Evolutionary conservation across 2,797 vertebrate species (phyloP).

Genomic region (Tadarida brasiliensis): DNA sequence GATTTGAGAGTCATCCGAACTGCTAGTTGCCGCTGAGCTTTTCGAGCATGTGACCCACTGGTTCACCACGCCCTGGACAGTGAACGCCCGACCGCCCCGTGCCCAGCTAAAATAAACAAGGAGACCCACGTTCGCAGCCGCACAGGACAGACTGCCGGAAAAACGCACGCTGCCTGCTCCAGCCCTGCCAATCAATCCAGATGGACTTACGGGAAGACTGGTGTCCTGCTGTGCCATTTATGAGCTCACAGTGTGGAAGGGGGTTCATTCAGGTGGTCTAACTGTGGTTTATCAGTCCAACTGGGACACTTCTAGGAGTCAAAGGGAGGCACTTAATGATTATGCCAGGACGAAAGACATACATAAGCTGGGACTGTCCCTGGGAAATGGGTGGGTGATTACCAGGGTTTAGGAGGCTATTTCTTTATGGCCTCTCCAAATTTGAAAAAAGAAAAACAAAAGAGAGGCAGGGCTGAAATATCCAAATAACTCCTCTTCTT

Average conservation of each 20-base stretch:
- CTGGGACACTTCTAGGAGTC: background rate
- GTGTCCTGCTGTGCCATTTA: background rate
- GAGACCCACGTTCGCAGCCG: background rate
- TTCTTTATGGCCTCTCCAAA: background rate
- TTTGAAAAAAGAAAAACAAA: background rate
- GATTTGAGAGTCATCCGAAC: background rate
- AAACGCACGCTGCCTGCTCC: background rate
- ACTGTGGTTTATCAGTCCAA: background rate
- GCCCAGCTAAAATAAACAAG: background rate
- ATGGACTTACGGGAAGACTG: background rate
- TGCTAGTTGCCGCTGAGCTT: constrained; percentile 15
- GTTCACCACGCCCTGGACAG: background rate
- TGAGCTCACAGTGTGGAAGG: background rate
- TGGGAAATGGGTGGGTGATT: background rate
- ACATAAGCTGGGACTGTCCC: background rate
- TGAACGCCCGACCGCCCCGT: background rate
- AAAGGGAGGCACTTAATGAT: background rate
- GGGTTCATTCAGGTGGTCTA: background rate
- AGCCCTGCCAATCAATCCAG: background rate
- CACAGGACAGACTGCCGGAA: background rate
- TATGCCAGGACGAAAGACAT: background rate
- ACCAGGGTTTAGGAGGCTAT: background rate
- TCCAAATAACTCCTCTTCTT: background rate
- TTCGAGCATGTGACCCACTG: background rate
- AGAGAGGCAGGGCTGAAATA: background rate